Evolutionary conservation across 2,888 invertebrate genomes (phyloP), one percentile per base, ranked within the genome.

Genomic region (Drosophila sordidula): DNA sequence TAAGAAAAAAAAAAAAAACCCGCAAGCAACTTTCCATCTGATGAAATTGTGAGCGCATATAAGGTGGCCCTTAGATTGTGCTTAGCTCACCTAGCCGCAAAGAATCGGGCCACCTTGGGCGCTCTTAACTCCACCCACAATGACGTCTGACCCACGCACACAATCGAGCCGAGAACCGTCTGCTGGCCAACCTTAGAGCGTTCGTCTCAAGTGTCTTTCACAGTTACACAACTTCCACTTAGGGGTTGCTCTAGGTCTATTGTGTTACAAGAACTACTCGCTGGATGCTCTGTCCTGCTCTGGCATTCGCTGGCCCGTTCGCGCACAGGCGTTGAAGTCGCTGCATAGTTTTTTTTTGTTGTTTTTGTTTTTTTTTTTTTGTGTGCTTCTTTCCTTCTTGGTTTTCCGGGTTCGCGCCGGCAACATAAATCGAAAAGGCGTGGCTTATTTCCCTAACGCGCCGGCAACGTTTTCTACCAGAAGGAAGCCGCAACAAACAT

Each of bases 161-260:
- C 14, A 34, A 11, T 29, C 22, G 14, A 16, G 9, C 32, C 22
- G n/a, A 26, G 29, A 46, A 50, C 47, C 42, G 47, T 36, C 51
- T 52, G 46, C 26, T 45, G 58, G 44, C 18, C 16, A 38, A 34
- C 54, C 66, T 78, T 67, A 14, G 52, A 58, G 54, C 54, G 54
- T 67, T 58, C 78, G 86, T 89, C 82, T 83, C 85, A 89, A 83
- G 82, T 87, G 58, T 64, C 67, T 65, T 68, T 57, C 44, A 51
- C 50, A 39, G 58, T 62, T 55, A 67, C 68, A 70, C 80, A 79
- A 61, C 70, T 65, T 55, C 44, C 78, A 78, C 82, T 87, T 78
- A 70, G 75, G 82, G 82, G 83, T 87, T 85, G 86, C 66, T 89
- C 70, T 75, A 89, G 79, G 86, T 87, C 83, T 83, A 88, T 89